Evolutionary conservation across 1,140 invertebrate species (phyloP), one percentile per base, ranked within the genome.

Genomic region (Brachionus koreanus): DNA sequence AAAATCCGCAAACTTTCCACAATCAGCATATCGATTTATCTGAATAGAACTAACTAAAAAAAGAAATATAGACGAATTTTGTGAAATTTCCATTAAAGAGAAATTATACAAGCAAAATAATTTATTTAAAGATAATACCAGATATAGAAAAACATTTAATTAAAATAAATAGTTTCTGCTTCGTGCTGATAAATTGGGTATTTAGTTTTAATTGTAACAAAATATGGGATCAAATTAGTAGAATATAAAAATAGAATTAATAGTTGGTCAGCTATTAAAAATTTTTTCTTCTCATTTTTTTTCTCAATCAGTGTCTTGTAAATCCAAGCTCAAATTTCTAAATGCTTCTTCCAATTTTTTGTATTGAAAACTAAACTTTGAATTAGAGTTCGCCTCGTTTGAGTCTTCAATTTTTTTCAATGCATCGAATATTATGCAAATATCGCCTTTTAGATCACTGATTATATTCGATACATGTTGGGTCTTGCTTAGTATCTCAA

Each of bases 401-500:
- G 49, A 57, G 33, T 79, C 49, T 42, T 82, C 79, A 35, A 82
- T 65, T 52, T 82, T 82, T 69, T 82, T 82, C n/a, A 82, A 12
- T 35, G 79, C 79, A 69, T 82, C 79, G 35, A 82, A 82, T 67
- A 82, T 82, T 19, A 82, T 82, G 35, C 79, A 82, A 37, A 82
- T 82, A 35, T 82, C 79, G 10, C 79, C 79, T 67, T 82, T 82
- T 33, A 82, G 25, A 82, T 82, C 79, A 16, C 35, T 42, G 12
- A 82, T 52, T 25, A 82, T 69, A 49, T 82, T 65, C 23, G 79
- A 65, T 23, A 82, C 79, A 46, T 82, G 57, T 52, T 82, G 79
- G 13, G 79, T 67, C 6, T 82, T 82, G n/a, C 35, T 42, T 29
- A 98, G 89, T 39, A 97, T 92, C 86, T 94, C 94, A 49, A 98